Conservation (phyloP, 2,113 vertebrate genomes). For the Mustelus asterias region DNA sequence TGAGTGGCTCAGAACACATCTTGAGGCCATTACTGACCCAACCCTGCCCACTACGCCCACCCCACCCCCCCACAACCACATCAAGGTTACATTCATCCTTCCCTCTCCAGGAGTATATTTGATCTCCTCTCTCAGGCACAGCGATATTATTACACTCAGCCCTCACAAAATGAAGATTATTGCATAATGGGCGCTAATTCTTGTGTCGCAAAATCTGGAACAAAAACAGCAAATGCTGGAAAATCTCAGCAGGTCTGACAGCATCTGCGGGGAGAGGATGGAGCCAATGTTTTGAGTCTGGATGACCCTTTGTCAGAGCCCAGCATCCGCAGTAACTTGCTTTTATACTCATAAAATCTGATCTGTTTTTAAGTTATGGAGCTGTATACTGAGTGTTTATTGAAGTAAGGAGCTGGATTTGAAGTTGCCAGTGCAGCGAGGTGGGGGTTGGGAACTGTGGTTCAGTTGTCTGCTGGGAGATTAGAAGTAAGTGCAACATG, state of each 20-base stretch:
- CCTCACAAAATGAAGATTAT: background rate
- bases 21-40: background rate
- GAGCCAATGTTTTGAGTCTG: no score
- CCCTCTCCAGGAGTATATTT: background rate
- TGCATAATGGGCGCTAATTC: background rate
- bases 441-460: no score
- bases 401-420: background rate
- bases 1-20: background rate
- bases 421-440: no score
- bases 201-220: no score
- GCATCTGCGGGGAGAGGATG: no score
- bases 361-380: background rate
- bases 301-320: no score
- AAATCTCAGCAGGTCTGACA: no score
- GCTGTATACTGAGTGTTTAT: background rate
- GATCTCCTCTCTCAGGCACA: background rate
- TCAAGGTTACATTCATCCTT: background rate
- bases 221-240: no score
- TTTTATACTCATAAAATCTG: background rate
- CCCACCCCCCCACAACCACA: background rate
- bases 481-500: no score
- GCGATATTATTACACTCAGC: background rate
- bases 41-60: background rate
- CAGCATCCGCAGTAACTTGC: no score
- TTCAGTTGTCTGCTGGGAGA: no score